These are phyloP conservation scores for Pseudomyrmex pallidus DNA, from an alignment of 1,140 invertebrate genomes.

Conservation along the genomic window DNA sequence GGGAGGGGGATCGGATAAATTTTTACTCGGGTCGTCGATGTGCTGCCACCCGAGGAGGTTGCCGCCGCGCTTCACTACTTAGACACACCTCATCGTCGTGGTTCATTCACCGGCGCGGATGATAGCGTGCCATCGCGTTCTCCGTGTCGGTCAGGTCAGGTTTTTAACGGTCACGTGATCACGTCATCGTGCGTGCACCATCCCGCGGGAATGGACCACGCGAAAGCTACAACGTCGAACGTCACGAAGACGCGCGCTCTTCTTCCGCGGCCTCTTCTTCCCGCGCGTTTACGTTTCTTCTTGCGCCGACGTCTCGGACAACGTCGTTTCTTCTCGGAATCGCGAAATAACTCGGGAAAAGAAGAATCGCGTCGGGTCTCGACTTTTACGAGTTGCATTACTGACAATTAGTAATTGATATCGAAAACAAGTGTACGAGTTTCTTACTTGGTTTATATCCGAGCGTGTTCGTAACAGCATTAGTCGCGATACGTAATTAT, in stretches of 20 bases:
- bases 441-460: no score
- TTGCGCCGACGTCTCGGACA: neutral
- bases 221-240: constrained; percentile 69
- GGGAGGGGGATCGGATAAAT: constrained; percentile 61
- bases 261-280: no score
- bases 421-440: no score
- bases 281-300: neutral
- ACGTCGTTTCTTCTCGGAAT: neutral
- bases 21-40: constrained; percentile 56
- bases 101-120: constrained; percentile 69
- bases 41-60: constrained; percentile 26
- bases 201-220: constrained; percentile 77
- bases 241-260: constrained; percentile 64
- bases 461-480: no score
- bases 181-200: constrained; percentile 80
- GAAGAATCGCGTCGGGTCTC: no score
- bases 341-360: no score
- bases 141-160: constrained; percentile 78
- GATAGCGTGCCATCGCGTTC: constrained; percentile 72
- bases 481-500: neutral
- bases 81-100: constrained; percentile 56
- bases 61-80: constrained; percentile 42
- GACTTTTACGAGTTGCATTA: no score
- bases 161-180: constrained; percentile 82
- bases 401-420: no score